Base-by-base conservation (phyloP, 2,113 vertebrate species). In the Urocynchramus pylzowi region DNA sequence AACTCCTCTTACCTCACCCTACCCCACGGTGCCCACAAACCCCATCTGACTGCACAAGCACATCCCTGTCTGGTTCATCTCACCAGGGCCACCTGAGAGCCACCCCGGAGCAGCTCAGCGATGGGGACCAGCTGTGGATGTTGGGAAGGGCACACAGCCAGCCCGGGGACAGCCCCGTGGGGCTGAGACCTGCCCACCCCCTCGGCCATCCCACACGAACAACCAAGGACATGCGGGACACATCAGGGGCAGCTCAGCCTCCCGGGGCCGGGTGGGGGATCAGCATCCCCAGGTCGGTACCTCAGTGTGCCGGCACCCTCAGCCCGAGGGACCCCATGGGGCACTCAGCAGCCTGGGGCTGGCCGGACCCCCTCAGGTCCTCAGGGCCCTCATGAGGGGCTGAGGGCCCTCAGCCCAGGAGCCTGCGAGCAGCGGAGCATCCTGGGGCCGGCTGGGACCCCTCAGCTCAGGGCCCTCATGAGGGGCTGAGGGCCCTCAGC, bases 21-120 rank as follows among this genome's bases (percentile, higher is more conserved):
- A 33, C 5, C 31, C 4, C 39, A 26, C 4, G 0, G 10, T 1
- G 4, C 74, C 41, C 41, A 21, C 57, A 57, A 60, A 9, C 47
- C 52, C 27, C 21, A 45, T 5, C 7, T 3, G 8, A 24, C 23
- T 5, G 16, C 26, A 23, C 7, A 0, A 8, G 7, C 37, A 30
- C 50, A 9, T 3, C 31, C 19, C 28, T 8, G 0, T 2, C 8
- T 6, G 28, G 1, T 0, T 65, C 3, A 14, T 61, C 42, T 2
- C 10, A 31, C 8, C 8, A 23, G 52, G 27, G 10, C 27, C 10
- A 42, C 2, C 70, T 4, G 8, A 1, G 28, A 35, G 45, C 18
- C 23, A 28, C 7, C n/a, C 20, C 12, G 14, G 9, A 20, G 44
- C 70, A 77, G 21, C 42, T 8, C 44, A 21, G 33, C 0, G 4